A percentile compares a stretch with the other conserved stretches of the same genome.
These are phyloP conservation scores for Athalia circularis DNA, from an alignment of 2,888 invertebrate genomes.

Conservation along the genomic window DNA sequence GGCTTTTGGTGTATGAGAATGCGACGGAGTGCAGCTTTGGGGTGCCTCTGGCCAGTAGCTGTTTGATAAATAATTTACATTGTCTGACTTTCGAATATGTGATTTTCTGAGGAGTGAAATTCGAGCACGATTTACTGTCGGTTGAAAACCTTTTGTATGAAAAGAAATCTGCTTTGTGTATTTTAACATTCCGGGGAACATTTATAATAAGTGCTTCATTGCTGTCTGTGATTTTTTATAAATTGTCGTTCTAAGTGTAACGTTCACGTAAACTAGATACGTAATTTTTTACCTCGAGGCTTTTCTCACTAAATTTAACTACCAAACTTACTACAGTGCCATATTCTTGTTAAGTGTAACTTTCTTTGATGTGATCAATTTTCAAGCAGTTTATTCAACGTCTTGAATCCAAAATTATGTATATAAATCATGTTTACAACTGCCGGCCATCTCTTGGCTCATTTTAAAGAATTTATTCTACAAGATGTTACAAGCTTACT, in stretches of 20 bases:
- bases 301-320: conserved; percentile 29
- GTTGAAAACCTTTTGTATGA: background rate
- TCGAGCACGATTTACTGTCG: background rate
- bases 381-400: background rate
- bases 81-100: background rate
- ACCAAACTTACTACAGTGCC: conserved; percentile 23
- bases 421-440: conserved; percentile 16
- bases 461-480: conserved; percentile 30
- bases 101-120: background rate
- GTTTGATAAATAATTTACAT: conserved; percentile 26
- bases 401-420: conserved; percentile 1
- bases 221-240: conserved; percentile 42
- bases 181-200: conserved; percentile 5
- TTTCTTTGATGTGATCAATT: background rate
- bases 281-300: conserved; percentile 15
- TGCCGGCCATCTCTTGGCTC: background rate
- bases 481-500: conserved; percentile 30
- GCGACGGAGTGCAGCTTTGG: conserved; percentile 41
- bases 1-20: conserved; percentile 41
- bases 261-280: conserved; percentile 7
- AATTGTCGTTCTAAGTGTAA: conserved; percentile 26
- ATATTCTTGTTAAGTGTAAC: conserved; percentile 31
- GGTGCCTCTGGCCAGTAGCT: conserved; percentile 41
- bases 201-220: background rate
- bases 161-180: background rate